phyloP scores from a whole-genome alignment of 2,888 invertebrate genomes.

The Conus canariensis region DNA sequence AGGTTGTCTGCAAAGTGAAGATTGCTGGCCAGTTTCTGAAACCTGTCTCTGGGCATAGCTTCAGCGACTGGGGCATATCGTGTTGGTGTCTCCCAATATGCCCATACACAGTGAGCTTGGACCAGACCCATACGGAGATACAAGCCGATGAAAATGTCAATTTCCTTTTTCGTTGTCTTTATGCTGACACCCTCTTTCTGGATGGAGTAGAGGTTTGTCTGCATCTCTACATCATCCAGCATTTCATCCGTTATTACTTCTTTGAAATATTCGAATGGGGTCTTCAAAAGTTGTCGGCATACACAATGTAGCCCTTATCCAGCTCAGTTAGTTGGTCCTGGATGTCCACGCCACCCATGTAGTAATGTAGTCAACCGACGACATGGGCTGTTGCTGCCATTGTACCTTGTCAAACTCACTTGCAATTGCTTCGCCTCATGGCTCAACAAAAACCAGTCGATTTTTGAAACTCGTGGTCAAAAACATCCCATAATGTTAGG shows the following conservation, averaged over 20 bases:
- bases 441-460: too few species aligned
- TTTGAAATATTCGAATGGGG: too few species aligned
- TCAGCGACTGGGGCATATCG: conserved; percentile 44
- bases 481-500: too few species aligned
- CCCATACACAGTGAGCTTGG: conserved; percentile 32
- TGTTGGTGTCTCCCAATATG: conserved; percentile 45
- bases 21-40: conserved; percentile 35
- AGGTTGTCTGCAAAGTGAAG: neutral
- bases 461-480: too few species aligned
- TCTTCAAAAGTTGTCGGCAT: too few species aligned
- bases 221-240: neutral
- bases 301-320: too few species aligned
- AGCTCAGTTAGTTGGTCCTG: too few species aligned
- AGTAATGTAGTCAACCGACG: neutral
- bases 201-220: conserved; percentile 18
- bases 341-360: too few species aligned
- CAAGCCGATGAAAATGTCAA: conserved; percentile 40
- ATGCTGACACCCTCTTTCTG: conserved; percentile 38
- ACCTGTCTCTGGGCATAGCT: conserved; percentile 49
- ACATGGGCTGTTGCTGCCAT: neutral
- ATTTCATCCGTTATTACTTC: conserved; percentile 28
- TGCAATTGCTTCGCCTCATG: too few species aligned
- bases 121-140: conserved; percentile 48
- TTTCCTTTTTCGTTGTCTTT: conserved; percentile 48
- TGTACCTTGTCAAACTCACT: too few species aligned